These are phyloP conservation scores for Tuberolachnus salignus DNA, from an alignment of 2,888 invertebrate genomes.

Conservation along the genomic window DNA sequence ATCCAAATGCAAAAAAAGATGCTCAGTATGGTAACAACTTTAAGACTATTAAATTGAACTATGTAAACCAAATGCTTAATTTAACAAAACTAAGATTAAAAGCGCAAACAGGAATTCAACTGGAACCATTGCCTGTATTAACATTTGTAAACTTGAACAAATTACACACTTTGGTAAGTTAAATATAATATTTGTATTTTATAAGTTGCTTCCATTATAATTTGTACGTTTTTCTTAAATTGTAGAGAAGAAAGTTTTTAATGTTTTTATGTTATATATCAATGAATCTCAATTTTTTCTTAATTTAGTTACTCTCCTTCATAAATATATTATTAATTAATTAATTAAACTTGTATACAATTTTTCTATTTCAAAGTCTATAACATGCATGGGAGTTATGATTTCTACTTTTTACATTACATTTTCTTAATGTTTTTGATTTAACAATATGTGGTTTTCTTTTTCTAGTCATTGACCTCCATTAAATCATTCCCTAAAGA, in stretches of 20 bases:
- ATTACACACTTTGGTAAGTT: constrained; percentile 69
- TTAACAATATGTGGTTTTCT: constrained; percentile 28
- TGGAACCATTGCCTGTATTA: constrained; percentile 66
- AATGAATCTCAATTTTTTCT: no score
- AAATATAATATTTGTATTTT: constrained; percentile 63
- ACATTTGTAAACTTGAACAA: constrained; percentile 70
- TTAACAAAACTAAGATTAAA: constrained; percentile 78
- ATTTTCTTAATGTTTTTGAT: no score
- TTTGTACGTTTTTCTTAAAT: background rate
- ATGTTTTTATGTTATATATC: no score
- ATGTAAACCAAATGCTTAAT: constrained; percentile 68
- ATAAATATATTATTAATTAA: no score
- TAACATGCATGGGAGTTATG: no score
- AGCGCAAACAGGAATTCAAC: constrained; percentile 71
- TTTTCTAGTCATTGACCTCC: constrained; percentile 65
- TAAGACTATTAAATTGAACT: constrained; percentile 72
- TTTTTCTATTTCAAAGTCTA: no score
- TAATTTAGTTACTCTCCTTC: no score
- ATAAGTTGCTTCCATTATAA: background rate
- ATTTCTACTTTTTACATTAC: no score
- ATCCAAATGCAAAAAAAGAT: background rate
- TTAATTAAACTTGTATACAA: no score
- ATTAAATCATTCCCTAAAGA: constrained; percentile 63
- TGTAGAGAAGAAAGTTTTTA: background rate
- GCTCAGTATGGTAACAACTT: background rate